Base-by-base conservation (phyloP, 2,797 vertebrate species). In the Ctenopoma kingsleyae region DNA sequence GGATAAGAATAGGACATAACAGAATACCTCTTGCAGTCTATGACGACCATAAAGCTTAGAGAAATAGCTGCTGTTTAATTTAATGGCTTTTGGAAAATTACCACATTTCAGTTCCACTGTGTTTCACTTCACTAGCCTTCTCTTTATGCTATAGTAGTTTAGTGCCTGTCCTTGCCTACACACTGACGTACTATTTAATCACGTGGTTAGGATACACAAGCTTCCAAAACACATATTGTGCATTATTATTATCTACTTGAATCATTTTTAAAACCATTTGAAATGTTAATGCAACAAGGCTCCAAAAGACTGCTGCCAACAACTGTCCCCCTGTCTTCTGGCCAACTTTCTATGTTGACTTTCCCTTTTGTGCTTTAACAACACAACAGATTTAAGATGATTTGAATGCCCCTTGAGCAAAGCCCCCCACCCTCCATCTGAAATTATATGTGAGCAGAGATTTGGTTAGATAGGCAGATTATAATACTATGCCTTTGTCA, bases 1-100 rank as follows among this genome's bases (percentile, higher is more conserved):
- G 83, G 86, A 90, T 90, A 89, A 92, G 88, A 92, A 93, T 91
- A 90, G 89, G 80, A 88, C 82, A 84, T 85, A 85, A 83, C 80
- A 81, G 84, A 89, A 87, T 78, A 88, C 71, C 85, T 74, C 61
- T 61, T 76, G 67, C 76, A 70, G 74, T 82, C 81, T 74, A 71
- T 83, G 85, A 83, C 56, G 67, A 79, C 76, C 80, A 84, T 86
- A 91, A 89, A 87, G 76, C 84, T 86, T 71, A 84, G 83, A 89
- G 84, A 85, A 90, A 89, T 87, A 66, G 82, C 88, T 85, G 67
- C 72, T 91, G 70, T 89, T 89, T 87, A 82, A 90, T 89, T 89
- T 88, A 91, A 91, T 81, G 72, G 80, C 55, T 89, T 89, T 74
- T 81, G 48, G 61, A 84, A 88, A 87, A 89, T 86, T 52, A 89